A percentile compares a stretch with the other conserved stretches of the same genome.
Evolutionary conservation across 2,888 invertebrate species (phyloP).

Genomic region (Chloroclysta siterata): DNA sequence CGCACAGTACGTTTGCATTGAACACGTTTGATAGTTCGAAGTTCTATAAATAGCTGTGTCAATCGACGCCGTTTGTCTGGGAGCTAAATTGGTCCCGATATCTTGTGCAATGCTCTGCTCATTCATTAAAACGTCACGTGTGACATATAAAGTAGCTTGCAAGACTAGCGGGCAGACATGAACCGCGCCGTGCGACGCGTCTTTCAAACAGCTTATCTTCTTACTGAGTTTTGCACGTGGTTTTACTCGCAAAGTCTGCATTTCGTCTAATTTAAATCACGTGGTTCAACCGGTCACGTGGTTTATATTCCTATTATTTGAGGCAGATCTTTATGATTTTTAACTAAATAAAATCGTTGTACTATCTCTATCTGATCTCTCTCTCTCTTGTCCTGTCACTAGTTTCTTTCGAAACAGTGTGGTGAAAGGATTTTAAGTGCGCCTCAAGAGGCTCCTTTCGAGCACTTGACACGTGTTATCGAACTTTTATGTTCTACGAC

Average conservation of each 20-base stretch:
- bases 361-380: too few relatives aligned
- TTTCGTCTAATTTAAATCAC: too few relatives aligned
- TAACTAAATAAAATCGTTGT: too few relatives aligned
- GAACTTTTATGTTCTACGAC: too few relatives aligned
- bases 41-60: slow-evolving; percentile 66
- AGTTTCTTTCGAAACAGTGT: too few relatives aligned
- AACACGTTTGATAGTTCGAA: slow-evolving; percentile 49
- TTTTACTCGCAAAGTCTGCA: slow-evolving; percentile 4
- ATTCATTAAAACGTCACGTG: slow-evolving; percentile 62
- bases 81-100: slow-evolving; percentile 62
- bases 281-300: too few relatives aligned
- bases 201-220: slow-evolving; percentile 20
- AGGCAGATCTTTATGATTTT: too few relatives aligned
- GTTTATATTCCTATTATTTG: too few relatives aligned
- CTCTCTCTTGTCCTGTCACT: too few relatives aligned
- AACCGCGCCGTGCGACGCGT: slow-evolving; percentile 23
- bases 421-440: too few relatives aligned
- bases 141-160: slow-evolving; percentile 40
- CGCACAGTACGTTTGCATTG: slow-evolving; percentile 16
- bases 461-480: too few relatives aligned
- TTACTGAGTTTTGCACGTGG: slow-evolving; percentile 14
- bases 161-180: slow-evolving; percentile 38
- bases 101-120: slow-evolving; percentile 56
- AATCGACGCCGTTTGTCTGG: slow-evolving; percentile 66
- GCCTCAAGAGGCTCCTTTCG: too few relatives aligned